These are phyloP conservation scores for Hofmannophila pseudospretella DNA, from an alignment of 2,888 invertebrate genomes.

Conservation along the genomic window DNA sequence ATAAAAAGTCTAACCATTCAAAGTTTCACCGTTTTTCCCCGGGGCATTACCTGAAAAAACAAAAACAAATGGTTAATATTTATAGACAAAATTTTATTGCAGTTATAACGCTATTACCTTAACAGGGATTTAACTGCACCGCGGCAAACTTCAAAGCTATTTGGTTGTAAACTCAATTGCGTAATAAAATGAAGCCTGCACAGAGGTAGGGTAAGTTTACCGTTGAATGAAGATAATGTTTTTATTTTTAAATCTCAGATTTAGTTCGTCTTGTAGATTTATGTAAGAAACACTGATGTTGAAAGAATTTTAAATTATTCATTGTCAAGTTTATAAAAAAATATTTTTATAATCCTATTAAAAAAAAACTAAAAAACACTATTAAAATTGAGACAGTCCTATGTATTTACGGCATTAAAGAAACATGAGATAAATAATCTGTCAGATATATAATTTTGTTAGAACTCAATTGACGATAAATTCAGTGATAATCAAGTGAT, in stretches of 20 bases:
- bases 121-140: conserved; percentile 12
- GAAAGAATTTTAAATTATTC: too few species aligned
- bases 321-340: too few species aligned
- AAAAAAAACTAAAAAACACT: too few species aligned
- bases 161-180: conserved; percentile 20
- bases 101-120: conserved; percentile 9
- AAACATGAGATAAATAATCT: too few species aligned
- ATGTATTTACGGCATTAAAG: too few species aligned
- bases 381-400: too few species aligned
- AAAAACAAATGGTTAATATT: conserved; percentile 2
- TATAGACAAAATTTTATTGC: conserved; percentile 5
- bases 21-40: neutral
- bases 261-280: conserved; percentile 5
- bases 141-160: conserved; percentile 24
- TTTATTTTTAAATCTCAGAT: conserved; percentile 2
- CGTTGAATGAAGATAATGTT: conserved; percentile 1
- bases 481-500: too few species aligned
- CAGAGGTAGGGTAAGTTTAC: conserved; percentile 2
- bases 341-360: too few species aligned
- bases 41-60: conserved; percentile 6
- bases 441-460: too few species aligned
- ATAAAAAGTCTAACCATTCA: too few species aligned
- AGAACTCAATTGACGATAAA: too few species aligned
- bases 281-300: neutral
- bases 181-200: conserved; percentile 8